Base-by-base conservation (phyloP, 2,797 vertebrate genomes). In the Gambelia wislizenii region DNA sequence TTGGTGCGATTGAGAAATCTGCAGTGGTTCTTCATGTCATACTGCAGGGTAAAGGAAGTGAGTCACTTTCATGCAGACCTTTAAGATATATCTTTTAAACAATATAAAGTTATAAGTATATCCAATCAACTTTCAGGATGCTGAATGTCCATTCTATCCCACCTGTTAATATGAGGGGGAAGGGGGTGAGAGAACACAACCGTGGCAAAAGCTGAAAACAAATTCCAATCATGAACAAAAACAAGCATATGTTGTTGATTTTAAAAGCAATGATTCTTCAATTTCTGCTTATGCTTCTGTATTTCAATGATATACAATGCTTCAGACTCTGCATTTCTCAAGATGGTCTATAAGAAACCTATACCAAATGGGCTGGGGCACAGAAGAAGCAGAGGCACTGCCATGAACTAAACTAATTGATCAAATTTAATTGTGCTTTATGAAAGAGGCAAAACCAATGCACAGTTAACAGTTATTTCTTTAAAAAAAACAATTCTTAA, bases 21-120 rank as follows among this genome's bases (percentile, higher is more conserved):
- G 33, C 98, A 97, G 74, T 97, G 99, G 93, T 98, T 99, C 96
- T 99, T 99, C 64, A 99, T 94, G 47, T 99, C 99, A 92, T 98
- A 98, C 99, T 99, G 94, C 39, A 93, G 84, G 42, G 14, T n/a
- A 91, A 87, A 94, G 83, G 64, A 49, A 90, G 27, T 16, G 67
- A 39, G 44, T 5, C 30, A 91, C 30, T 1, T 5, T 30, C 5
- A 33, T 14, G 70, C 4, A 93, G 89, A 89, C 7, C 27, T 84
- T 30, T 67, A 67, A 67, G 79, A 10, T 3, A 49, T 20, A 27
- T 20, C 27, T 59, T 76, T n/a, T 74, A 79, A 49, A 87, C 22
- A 89, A 78, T 59, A 44, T 86, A 54, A 56, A 0, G 67, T 30
- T 85, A 39, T 5, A 16, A 56, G 10, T 18, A 36, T 18, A 84